Evolutionary conservation across 2,888 invertebrate genomes (phyloP).

Genomic region (Caenorhabditis zanzibari): DNA sequence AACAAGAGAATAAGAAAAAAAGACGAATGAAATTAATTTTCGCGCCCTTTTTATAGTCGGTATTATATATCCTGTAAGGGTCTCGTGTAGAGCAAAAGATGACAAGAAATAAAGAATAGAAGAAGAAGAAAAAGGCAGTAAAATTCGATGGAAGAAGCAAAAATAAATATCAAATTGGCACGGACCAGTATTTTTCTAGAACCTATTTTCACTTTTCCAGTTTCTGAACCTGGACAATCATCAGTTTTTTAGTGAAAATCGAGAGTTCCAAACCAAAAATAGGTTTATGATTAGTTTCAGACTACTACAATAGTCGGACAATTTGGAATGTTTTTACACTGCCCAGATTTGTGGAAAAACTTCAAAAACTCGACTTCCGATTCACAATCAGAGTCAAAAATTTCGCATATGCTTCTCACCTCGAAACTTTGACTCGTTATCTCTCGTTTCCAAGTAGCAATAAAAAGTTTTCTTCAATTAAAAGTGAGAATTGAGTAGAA

Average conservation of each 20-base stretch:
- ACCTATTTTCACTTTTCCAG: background rate
- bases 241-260: too few species aligned
- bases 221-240: background rate
- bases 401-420: background rate
- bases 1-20: conserved; percentile 17
- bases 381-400: too few species aligned
- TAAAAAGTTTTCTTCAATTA: background rate
- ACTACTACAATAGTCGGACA: too few species aligned
- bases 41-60: conserved; percentile 60
- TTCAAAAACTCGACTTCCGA: too few species aligned
- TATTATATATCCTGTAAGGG: conserved; percentile 51
- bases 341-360: too few species aligned
- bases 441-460: background rate
- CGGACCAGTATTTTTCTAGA: background rate
- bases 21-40: conserved; percentile 57
- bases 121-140: conserved; percentile 24
- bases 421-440: background rate
- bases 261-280: too few species aligned
- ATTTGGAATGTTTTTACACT: too few species aligned
- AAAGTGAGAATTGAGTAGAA: conserved; percentile 11
- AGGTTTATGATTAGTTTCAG: too few species aligned
- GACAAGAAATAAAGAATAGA: conserved; percentile 3
- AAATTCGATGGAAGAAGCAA: conserved; percentile 50
- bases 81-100: conserved; percentile 18
- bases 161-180: conserved; percentile 53